Evolutionary conservation across 2,797 vertebrate genomes (phyloP).

Genomic region (Gallirallus australis): DNA sequence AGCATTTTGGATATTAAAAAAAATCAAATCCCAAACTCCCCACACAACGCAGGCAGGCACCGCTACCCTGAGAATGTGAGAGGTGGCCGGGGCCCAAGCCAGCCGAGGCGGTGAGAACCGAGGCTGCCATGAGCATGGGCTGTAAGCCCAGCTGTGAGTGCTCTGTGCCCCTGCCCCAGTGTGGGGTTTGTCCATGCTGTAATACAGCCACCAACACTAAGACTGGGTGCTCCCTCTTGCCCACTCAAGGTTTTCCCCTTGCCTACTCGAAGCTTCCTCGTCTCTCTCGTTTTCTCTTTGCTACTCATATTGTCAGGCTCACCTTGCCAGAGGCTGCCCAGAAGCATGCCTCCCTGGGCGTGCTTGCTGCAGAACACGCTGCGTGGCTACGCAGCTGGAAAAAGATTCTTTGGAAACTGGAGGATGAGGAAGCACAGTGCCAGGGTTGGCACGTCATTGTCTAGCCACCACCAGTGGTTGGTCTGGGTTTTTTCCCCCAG

Average conservation of each 20-base stretch:
- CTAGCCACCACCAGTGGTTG: background rate
- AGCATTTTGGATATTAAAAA: background rate
- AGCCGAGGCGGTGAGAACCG: background rate
- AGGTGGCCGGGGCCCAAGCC: background rate
- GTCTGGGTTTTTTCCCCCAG: background rate
- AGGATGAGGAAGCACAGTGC: background rate
- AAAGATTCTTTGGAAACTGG: background rate
- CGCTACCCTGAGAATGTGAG: too few species aligned
- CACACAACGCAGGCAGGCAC: background rate
- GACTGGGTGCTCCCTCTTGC: background rate
- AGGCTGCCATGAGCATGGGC: fast-evolving
- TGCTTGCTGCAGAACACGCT: background rate
- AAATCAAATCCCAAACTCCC: background rate
- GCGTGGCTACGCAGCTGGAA: fast-evolving
- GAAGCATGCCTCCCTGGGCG: background rate
- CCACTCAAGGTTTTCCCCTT: background rate
- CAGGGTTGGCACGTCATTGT: background rate
- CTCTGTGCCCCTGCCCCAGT: background rate
- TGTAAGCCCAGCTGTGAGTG: fast-evolving
- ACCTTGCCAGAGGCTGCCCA: background rate
- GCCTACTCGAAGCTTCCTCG: background rate
- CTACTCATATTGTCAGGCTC: background rate
- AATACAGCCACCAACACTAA: background rate
- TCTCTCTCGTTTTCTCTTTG: background rate
- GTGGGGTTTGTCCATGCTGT: background rate